These are phyloP conservation scores for Psettodes erumei DNA, from an alignment of 2,113 vertebrate genomes.

Conservation along the genomic window DNA sequence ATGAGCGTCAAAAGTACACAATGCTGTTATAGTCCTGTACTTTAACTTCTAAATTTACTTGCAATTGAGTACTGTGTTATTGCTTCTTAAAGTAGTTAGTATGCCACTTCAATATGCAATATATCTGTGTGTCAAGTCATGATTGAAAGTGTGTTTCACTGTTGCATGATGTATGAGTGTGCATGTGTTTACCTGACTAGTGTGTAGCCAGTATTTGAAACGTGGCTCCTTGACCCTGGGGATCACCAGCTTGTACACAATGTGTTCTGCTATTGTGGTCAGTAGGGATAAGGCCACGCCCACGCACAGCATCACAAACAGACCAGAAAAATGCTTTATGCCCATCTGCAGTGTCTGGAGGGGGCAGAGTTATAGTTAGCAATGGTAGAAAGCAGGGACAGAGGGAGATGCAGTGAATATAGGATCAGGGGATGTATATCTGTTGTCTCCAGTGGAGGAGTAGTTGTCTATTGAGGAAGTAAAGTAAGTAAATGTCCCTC, in stretches of 20 bases:
- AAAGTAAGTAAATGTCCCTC: background rate
- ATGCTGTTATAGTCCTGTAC: background rate
- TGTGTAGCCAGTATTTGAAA: conserved; percentile 96
- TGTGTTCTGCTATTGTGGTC: conserved; percentile 93
- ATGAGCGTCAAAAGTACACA: background rate
- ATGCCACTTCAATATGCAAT: background rate
- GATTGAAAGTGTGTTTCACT: background rate
- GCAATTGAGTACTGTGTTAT: background rate
- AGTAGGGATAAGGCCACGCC: conserved; percentile 94
- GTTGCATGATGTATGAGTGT: conserved; percentile 4
- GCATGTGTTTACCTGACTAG: conserved; percentile 88
- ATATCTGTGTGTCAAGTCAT: background rate
- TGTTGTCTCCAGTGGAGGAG: background rate
- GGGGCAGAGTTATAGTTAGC: conserved; percentile 7
- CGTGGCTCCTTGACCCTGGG: conserved; percentile 92
- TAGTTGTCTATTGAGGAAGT: background rate
- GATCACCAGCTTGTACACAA: conserved; percentile 91
- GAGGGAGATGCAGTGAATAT: background rate
- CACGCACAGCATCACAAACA: conserved; percentile 95
- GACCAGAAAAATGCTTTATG: conserved; percentile 97
- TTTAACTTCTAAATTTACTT: background rate
- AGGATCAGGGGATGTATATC: background rate
- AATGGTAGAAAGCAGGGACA: background rate
- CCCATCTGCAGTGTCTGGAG: conserved; percentile 97
- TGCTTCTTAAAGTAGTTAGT: background rate